Evolutionary conservation across 2,888 invertebrate species (phyloP).

Genomic region (Agonopterix heracliana): DNA sequence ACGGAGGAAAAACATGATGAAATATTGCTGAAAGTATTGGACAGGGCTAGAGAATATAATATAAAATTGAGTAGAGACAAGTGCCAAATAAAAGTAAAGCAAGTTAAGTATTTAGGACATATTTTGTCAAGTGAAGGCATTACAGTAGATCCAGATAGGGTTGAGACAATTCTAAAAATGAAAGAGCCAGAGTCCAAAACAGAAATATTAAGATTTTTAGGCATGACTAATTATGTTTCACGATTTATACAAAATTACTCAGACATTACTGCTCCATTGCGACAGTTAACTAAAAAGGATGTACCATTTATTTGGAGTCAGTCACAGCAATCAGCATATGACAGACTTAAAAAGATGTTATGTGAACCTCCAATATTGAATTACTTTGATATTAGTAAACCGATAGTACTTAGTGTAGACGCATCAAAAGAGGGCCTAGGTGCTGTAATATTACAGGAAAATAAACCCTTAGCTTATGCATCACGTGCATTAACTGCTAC

Average conservation of each 20-base stretch:
- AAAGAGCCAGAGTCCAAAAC: neutral
- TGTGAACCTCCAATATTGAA: neutral
- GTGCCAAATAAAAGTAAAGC: neutral
- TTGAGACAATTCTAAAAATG: neutral
- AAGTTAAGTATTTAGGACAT: constrained; percentile 3
- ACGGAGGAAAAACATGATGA: constrained; percentile 1
- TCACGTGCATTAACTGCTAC: neutral
- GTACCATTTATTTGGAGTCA: neutral
- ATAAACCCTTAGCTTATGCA: constrained; percentile 2
- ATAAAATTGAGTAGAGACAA: constrained; percentile 7
- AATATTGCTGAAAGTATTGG: constrained; percentile 3
- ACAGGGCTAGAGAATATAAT: constrained; percentile 1
- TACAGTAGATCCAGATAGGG: constrained; percentile 2
- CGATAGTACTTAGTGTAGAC: neutral
- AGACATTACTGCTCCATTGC: neutral
- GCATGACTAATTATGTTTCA: neutral
- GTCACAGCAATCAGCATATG: neutral
- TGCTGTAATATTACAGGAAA: constrained; percentile 1
- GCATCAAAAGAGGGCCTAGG: neutral
- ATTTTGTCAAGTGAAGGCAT: neutral
- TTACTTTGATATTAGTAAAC: neutral
- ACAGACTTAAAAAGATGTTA: neutral
- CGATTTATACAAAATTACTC: neutral
- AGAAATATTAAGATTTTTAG: constrained; percentile 1
- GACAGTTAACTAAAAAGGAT: constrained; percentile 1